Evolutionary conservation across 1,140 invertebrate genomes (phyloP).

Genomic region (Hermatobates lingyangjiaoensis): DNA sequence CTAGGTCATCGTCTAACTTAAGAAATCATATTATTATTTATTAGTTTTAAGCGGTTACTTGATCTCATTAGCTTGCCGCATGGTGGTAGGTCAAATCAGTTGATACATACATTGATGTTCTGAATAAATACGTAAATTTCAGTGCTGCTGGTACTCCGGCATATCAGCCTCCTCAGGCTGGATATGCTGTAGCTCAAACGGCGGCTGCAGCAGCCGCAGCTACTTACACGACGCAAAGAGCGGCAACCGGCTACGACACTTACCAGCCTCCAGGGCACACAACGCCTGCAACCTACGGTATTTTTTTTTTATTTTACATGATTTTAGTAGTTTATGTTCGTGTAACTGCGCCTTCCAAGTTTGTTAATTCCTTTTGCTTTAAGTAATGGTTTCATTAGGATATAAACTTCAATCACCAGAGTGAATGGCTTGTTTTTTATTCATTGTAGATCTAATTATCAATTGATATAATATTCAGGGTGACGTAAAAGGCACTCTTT

Average conservation of each 20-base stretch:
- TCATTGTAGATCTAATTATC: no score
- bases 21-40: not conserved
- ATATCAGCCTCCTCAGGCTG: constrained; percentile 52
- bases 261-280: constrained; percentile 43
- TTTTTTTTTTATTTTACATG: no score
- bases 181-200: constrained; percentile 55
- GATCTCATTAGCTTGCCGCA: constrained; percentile 2
- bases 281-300: constrained; percentile 31
- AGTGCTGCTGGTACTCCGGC: constrained; percentile 43
- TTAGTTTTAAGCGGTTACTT: not conserved
- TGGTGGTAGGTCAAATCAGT: not conserved
- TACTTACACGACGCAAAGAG: constrained; percentile 54
- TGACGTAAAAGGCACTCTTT: no score
- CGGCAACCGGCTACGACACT: constrained; percentile 53
- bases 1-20: constrained; percentile 28
- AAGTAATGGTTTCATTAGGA: not conserved
- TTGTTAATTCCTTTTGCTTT: not conserved
- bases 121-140: no score
- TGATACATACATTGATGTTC: no score
- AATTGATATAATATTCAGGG: no score
- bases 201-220: constrained; percentile 48
- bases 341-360: not conserved
- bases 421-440: no score
- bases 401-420: not conserved
- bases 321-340: not conserved